Conservation (phyloP, 2,888 invertebrate genomes). For the Catocala sponsa region DNA sequence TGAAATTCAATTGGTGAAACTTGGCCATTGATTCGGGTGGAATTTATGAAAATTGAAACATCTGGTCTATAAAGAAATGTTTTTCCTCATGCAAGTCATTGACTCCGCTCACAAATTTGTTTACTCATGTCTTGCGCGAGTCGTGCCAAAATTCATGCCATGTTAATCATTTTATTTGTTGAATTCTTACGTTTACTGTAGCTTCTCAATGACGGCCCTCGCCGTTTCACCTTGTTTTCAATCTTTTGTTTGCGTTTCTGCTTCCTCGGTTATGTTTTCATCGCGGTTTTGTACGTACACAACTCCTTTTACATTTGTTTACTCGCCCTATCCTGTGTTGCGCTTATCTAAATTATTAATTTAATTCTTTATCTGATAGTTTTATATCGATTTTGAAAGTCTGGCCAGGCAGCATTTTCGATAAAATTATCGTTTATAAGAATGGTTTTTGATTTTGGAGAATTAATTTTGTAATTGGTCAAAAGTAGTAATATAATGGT, state of each 20-base stretch:
- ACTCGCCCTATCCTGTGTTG: conserved; percentile 48
- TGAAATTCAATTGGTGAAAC: conserved; percentile 21
- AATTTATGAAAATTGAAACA: conserved; percentile 31
- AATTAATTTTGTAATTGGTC: conserved; percentile 39
- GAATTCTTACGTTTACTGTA: conserved; percentile 51
- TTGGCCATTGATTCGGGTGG: conserved; percentile 4
- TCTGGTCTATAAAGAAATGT: conserved; percentile 56
- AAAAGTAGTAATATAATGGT: conserved; percentile 44
- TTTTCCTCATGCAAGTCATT: conserved; percentile 72
- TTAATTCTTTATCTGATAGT: conserved; percentile 38
- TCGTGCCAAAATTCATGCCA: conserved; percentile 71
- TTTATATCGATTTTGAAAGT: neutral
- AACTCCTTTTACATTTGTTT: conserved; percentile 50
- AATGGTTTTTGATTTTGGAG: conserved; percentile 9
- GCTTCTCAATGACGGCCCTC: conserved; percentile 48
- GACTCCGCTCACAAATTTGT: conserved; percentile 74
- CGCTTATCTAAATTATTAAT: conserved; percentile 41
- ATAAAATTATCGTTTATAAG: neutral
- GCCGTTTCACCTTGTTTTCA: conserved; percentile 62
- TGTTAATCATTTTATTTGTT: conserved; percentile 63
- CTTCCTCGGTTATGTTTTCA: conserved; percentile 68
- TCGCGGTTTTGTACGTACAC: conserved; percentile 50
- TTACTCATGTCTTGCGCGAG: conserved; percentile 68
- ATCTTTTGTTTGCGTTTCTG: conserved; percentile 68
- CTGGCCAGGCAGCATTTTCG: neutral